phyloP scores from a whole-genome alignment of 1,140 invertebrate species.

The Drosophila rufa region DNA sequence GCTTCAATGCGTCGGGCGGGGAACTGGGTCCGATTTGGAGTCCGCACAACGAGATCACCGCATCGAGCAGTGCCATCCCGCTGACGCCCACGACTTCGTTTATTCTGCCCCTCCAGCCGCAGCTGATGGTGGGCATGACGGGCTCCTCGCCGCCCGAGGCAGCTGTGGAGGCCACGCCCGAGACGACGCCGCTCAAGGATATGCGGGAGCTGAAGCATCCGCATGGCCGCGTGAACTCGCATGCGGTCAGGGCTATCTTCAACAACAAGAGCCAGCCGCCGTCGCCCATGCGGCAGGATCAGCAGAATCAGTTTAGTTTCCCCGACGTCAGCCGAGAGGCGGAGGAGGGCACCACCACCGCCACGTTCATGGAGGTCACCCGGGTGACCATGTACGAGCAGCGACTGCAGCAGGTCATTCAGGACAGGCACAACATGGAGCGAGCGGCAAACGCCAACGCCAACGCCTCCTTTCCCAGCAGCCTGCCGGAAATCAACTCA shows the following conservation, averaged over 20 bases:
- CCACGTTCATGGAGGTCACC: conserved; percentile 38
- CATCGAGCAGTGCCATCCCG: conserved; percentile 84
- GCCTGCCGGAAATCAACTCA: conserved; percentile 35
- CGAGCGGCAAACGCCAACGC: conserved; percentile 8
- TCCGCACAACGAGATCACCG: conserved; percentile 74
- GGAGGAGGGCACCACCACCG: conserved; percentile 30
- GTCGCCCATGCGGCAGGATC: conserved; percentile 89
- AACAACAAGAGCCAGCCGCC: conserved; percentile 86
- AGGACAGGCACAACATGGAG: conserved; percentile 54
- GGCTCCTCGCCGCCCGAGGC: conserved; percentile 88
- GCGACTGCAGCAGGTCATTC: conserved; percentile 62
- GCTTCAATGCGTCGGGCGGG: conserved; percentile 52
- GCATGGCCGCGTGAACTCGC: conserved; percentile 85
- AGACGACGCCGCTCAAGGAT: conserved; percentile 93
- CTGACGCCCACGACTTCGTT: conserved; percentile 86
- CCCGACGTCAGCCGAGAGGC: conserved; percentile 58
- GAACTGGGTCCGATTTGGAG: conserved; percentile 75
- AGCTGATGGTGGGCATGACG: conserved; percentile 64
- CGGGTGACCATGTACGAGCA: conserved; percentile 54
- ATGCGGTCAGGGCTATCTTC: conserved; percentile 88
- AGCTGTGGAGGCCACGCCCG: conserved; percentile 94
- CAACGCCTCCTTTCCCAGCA: conserved; percentile 10
- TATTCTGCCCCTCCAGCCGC: conserved; percentile 63
- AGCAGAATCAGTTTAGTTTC: conserved; percentile 85
- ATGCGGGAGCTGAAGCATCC: conserved; percentile 75